Percentiles rank a stretch among this genome's conserved stretches.
Evolutionary conservation across 2,797 vertebrate species (phyloP).

Genomic region (Labroides dimidiatus): DNA sequence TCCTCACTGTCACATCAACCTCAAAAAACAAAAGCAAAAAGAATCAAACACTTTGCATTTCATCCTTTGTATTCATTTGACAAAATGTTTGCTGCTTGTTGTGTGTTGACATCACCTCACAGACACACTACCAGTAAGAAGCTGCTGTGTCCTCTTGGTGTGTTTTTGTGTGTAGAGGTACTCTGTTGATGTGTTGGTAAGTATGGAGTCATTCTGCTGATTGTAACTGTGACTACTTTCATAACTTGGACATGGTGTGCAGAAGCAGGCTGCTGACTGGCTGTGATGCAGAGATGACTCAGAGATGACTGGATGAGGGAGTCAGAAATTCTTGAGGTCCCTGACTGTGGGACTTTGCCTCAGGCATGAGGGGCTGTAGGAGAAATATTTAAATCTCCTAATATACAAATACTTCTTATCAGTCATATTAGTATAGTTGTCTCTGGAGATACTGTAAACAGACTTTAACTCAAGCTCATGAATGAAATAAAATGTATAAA

Average conservation of each 20-base stretch:
- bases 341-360: too few relatives aligned
- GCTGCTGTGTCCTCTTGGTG: neutral
- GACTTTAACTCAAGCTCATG: too few relatives aligned
- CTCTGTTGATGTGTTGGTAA: neutral
- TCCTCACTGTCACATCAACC: too few relatives aligned
- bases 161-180: neutral
- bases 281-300: conserved; percentile 4
- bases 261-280: conserved; percentile 17
- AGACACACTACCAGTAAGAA: neutral
- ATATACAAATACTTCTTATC: too few relatives aligned
- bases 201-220: neutral
- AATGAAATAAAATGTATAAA: too few relatives aligned
- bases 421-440: too few relatives aligned
- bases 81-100: conserved; percentile 1
- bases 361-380: too few relatives aligned
- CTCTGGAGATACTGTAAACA: too few relatives aligned
- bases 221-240: neutral
- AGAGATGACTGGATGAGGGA: neutral
- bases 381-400: too few relatives aligned
- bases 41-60: neutral
- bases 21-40: too few relatives aligned
- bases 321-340: too few relatives aligned
- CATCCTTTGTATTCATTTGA: neutral
- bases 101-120: neutral
- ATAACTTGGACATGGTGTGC: neutral